Evolutionary conservation across 2,113 vertebrate species (phyloP).

Genomic region (Psittacara wagleri): DNA sequence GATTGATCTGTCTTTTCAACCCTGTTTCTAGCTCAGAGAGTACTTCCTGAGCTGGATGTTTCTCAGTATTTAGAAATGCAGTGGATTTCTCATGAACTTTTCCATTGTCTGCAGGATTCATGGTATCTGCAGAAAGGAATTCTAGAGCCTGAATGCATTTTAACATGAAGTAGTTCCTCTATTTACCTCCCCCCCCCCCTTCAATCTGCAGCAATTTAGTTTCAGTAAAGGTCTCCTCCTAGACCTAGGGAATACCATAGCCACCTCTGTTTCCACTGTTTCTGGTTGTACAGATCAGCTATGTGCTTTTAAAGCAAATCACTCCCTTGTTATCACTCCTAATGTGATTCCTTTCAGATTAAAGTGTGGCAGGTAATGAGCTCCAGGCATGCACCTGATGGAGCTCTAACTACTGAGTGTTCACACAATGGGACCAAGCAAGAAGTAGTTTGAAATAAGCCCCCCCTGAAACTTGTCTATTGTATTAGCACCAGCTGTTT

Average conservation of each 20-base stretch:
- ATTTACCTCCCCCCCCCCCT: neutral
- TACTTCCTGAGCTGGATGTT: neutral
- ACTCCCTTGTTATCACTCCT: neutral
- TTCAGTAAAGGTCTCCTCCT: neutral
- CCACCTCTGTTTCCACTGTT: neutral
- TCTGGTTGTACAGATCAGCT: neutral
- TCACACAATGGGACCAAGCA: neutral
- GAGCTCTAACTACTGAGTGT: neutral
- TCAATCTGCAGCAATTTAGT: fast-evolving
- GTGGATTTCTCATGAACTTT: neutral
- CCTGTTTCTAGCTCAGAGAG: neutral
- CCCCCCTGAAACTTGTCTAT: neutral
- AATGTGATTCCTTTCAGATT: neutral
- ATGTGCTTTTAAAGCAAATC: neutral
- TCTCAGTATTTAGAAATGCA: neutral
- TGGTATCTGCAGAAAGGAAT: neutral
- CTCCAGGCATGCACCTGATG: neutral
- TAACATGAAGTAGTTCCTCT: neutral
- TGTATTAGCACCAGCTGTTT: neutral
- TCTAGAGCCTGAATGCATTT: neutral
- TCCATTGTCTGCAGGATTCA: neutral
- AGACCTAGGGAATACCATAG: neutral
- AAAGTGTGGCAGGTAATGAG: neutral
- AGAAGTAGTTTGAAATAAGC: neutral
- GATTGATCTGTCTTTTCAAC: neutral